A percentile compares a stretch with the other conserved stretches of the same genome.
Conservation (phyloP, 2,113 vertebrate species). For the Heterotis niloticus region DNA sequence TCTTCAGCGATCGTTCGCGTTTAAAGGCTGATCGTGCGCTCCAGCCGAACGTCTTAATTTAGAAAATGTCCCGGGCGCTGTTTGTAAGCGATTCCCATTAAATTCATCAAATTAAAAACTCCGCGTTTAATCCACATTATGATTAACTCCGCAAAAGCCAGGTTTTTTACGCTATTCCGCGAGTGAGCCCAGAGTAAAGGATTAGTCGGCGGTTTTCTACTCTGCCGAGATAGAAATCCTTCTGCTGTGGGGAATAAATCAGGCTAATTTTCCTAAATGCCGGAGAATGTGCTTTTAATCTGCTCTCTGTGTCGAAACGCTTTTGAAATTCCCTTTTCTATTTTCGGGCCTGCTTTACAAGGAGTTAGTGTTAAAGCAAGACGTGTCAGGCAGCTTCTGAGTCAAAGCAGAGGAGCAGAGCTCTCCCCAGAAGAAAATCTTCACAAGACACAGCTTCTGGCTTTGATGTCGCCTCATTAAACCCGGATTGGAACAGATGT, state of each 20-base stretch:
- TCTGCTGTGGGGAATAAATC: constrained; percentile 11
- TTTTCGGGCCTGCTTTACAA: constrained; percentile 45
- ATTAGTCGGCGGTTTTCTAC: not conserved
- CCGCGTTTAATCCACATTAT: not conserved
- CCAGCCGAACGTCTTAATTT: no score
- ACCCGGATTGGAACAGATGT: constrained; percentile 73
- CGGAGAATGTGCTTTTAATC: constrained; percentile 29
- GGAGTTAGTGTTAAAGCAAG: constrained; percentile 31
- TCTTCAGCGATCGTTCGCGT: no score
- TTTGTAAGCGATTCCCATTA: no score
- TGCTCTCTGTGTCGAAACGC: constrained; percentile 18
- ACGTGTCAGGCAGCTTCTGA: constrained; percentile 64
- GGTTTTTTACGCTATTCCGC: not conserved
- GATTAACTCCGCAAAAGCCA: not conserved
- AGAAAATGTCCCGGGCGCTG: no score
- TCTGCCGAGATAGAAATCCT: constrained; percentile 1
- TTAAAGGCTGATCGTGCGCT: no score
- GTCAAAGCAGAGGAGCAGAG: constrained; percentile 65
- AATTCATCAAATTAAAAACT: not conserved
- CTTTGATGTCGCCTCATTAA: constrained; percentile 77
- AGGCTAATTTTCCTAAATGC: constrained; percentile 31
- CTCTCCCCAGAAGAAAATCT: constrained; percentile 52
- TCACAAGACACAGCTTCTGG: constrained; percentile 47
- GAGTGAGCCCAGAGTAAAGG: not conserved
- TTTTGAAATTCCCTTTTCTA: constrained; percentile 48